Conservation (phyloP, 2,113 vertebrate species). For the Solea senegalensis region DNA sequence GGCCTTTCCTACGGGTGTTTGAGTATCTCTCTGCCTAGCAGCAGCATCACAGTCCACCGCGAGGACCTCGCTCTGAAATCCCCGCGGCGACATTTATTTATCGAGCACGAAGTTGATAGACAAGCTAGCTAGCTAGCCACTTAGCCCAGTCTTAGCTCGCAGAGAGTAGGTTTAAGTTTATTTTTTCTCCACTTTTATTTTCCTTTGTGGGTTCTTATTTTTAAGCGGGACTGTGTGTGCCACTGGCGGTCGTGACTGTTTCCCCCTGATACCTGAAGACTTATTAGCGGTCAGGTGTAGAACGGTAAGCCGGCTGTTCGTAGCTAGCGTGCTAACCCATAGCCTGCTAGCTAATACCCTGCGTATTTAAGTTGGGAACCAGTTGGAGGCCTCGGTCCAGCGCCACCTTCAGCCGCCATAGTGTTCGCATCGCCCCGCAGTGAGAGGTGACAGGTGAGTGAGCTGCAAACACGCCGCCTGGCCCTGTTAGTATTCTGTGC, state of each 20-base stretch:
- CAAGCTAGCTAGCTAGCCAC: constrained; percentile 63
- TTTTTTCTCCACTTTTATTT: constrained; percentile 12
- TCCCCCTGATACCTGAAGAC: constrained; percentile 5
- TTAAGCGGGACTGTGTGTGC: not conserved
- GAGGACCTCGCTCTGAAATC: constrained; percentile 32
- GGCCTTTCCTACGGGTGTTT: constrained; percentile 14
- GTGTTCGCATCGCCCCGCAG: constrained; percentile 58
- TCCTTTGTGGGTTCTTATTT: constrained; percentile 9
- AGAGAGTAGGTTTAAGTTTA: constrained; percentile 25
- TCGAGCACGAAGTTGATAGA: constrained; percentile 66
- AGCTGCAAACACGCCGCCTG: not conserved
- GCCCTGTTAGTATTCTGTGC: constrained; percentile 26
- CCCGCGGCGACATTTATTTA: constrained; percentile 48
- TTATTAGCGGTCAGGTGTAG: constrained; percentile 18
- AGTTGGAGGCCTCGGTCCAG: constrained; percentile 65
- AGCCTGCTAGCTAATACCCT: constrained; percentile 66
- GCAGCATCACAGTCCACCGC: constrained; percentile 17
- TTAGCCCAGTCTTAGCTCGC: constrained; percentile 54
- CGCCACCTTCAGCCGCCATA: constrained; percentile 38
- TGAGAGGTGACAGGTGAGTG: constrained; percentile 79
- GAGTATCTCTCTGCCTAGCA: not conserved
- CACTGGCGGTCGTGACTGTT: not conserved
- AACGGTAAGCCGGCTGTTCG: constrained; percentile 23
- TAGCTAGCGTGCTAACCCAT: constrained; percentile 54
- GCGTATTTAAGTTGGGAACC: constrained; percentile 75